Evolutionary conservation across 2,113 vertebrate genomes (phyloP), one percentile per base, ranked within the genome.

Genomic region (Recurvirostra avosetta): DNA sequence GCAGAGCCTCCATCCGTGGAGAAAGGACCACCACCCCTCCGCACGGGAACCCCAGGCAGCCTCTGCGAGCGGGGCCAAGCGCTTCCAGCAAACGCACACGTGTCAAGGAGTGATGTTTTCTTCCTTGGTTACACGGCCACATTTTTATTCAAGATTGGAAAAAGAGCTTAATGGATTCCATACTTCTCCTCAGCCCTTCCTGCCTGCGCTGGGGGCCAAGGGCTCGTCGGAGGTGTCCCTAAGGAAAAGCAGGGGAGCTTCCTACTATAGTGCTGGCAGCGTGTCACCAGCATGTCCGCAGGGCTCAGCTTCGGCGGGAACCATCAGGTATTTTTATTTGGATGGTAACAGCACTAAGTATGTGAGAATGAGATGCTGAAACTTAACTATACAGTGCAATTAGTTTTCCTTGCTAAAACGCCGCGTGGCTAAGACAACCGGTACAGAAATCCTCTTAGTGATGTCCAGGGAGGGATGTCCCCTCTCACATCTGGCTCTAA

Each of bases 61-160:
- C 40, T n/a, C 73, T 21, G 27, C 8, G 6, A 53, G 86, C 41
- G 53, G 78, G 47, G 36, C 38, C 7, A 15, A 53, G 72, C 6
- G 1, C 23, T 83, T 61, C 52, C 81, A 68, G 74, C 80, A 62
- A 26, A 36, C 1, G 1, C 9, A 7, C 1, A 0, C 5, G 8
- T 47, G 63, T 65, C 45, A 6, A 26, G 26, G 43, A 62, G 53
- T 0, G 9, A 50, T 36, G 66, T n/a, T 65, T 59, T 80, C 63
- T 56, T 27, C 53, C 75, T 66, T 23, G 32, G 23, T 36, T 66
- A 58, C 15, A n/a, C 82, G 75, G 56, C 49, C 78, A 53, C 1
- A 0, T 52, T 75, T 74, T 49, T 56, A 32, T 61, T 65, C 15
- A 70, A 61, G 29, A 16, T 10, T 55, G 47, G 59, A 43, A 47